Conservation (phyloP, 2,113 vertebrate genomes). For the Megaptera novaeangliae region DNA sequence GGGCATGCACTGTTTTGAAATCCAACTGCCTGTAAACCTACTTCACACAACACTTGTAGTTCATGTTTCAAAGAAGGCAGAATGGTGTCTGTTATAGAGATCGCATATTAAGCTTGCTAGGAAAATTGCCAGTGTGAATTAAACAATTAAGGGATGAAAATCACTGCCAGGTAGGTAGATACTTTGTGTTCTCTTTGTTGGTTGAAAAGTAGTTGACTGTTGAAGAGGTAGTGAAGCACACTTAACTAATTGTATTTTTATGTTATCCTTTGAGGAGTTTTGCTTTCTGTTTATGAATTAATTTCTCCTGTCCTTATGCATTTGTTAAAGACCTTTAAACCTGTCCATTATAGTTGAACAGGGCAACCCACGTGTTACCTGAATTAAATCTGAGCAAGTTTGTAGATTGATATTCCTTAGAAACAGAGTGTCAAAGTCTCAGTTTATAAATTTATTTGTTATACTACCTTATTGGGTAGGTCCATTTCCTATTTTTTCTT, state of each 20-base stretch:
- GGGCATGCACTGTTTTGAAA: not conserved
- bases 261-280: slow-evolving; percentile 35
- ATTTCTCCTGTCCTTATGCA: not conserved
- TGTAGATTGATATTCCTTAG: not conserved
- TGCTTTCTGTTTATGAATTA: slow-evolving; percentile 32
- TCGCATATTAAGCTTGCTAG: not conserved
- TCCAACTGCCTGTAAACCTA: slow-evolving; percentile 7
- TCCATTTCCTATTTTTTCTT: not conserved
- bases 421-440: not conserved
- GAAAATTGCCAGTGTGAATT: slow-evolving; percentile 37
- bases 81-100: not conserved
- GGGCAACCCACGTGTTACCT: not conserved
- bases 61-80: slow-evolving; percentile 37
- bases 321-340: slow-evolving; percentile 12
- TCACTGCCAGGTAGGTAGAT: slow-evolving; percentile 12
- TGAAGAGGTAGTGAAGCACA: not conserved
- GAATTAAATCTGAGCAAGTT: slow-evolving; percentile 7
- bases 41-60: slow-evolving; percentile 2
- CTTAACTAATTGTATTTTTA: slow-evolving; percentile 1
- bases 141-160: slow-evolving; percentile 37
- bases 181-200: not conserved
- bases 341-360: not conserved
- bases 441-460: not conserved
- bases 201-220: slow-evolving; percentile 22
- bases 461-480: not conserved